Percentiles rank a stretch among this genome's conserved stretches.
phyloP scores from a whole-genome alignment of 2,888 invertebrate species.

The Diogma glabrata region DNA sequence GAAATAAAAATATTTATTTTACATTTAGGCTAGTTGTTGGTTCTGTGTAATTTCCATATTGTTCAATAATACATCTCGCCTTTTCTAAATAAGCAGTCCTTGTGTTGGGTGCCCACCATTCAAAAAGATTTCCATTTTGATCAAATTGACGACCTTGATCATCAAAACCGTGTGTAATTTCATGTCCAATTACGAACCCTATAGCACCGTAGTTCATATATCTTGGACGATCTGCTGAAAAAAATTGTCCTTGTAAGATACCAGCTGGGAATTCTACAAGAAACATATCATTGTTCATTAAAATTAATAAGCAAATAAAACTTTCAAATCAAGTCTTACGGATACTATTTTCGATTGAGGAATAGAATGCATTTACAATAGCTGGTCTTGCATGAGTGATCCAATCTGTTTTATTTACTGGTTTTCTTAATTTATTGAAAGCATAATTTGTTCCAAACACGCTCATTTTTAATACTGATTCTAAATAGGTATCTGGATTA shows the following conservation, averaged over 20 bases:
- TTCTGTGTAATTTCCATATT: conserved; percentile 84
- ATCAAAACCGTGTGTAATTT: conserved; percentile 85
- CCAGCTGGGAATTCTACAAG: conserved; percentile 90
- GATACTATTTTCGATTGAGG: conserved; percentile 75
- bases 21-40: conserved; percentile 63
- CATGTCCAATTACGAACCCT: conserved; percentile 84
- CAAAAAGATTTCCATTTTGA: conserved; percentile 77
- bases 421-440: conserved; percentile 62
- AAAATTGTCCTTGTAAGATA: conserved; percentile 85
- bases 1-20: conserved; percentile 20
- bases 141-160: conserved; percentile 89
- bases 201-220: conserved; percentile 91
- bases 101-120: conserved; percentile 86
- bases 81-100: conserved; percentile 71
- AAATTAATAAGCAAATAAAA: background rate
- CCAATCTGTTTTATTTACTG: conserved; percentile 80
- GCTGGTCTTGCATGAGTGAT: conserved; percentile 72
- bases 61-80: conserved; percentile 84
- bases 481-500: conserved; percentile 55
- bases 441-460: conserved; percentile 70
- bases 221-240: conserved; percentile 73
- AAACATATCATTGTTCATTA: background rate
- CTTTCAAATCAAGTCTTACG: conserved; percentile 47
- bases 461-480: conserved; percentile 64
- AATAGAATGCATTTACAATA: conserved; percentile 77